Evolutionary conservation across 2,113 vertebrate genomes (phyloP).

Genomic region (Anthoscopus minutus): DNA sequence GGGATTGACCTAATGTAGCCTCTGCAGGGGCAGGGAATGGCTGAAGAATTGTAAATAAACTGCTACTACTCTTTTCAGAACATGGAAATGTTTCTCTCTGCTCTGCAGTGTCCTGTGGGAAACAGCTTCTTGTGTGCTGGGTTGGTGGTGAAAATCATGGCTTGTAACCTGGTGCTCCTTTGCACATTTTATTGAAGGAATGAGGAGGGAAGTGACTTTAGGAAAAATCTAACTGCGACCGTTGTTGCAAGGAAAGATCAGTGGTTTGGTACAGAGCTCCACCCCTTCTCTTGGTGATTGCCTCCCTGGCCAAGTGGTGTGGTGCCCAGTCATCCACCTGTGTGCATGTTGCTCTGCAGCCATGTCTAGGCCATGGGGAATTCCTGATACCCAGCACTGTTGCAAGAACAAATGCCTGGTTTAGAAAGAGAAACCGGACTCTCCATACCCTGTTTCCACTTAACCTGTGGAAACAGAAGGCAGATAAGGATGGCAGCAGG

Average conservation of each 20-base stretch:
- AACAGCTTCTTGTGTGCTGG: not conserved
- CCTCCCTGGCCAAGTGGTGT: not conserved
- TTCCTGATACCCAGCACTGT: not conserved
- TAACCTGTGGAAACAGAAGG: not conserved
- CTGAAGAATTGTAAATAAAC: constrained; percentile 26
- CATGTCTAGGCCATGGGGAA: not conserved
- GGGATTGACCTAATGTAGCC: not conserved
- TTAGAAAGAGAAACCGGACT: not conserved
- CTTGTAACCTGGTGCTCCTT: not conserved
- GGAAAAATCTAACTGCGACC: not conserved
- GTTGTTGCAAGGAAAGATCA: not conserved
- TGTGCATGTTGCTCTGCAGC: not conserved
- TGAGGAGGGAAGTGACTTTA: not conserved
- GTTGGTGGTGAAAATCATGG: not conserved
- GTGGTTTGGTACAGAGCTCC: not conserved
- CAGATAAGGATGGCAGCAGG: not conserved
- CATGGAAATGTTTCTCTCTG: not conserved
- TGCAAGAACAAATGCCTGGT: not conserved
- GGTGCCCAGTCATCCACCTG: not conserved
- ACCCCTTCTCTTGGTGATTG: not conserved
- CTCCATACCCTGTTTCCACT: not conserved
- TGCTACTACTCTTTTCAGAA: not conserved
- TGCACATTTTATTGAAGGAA: not conserved
- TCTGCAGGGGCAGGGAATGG: not conserved
- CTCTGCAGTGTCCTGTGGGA: not conserved